phyloP scores from a whole-genome alignment of 1,140 invertebrate genomes.

The Scylla paramamosain region DNA sequence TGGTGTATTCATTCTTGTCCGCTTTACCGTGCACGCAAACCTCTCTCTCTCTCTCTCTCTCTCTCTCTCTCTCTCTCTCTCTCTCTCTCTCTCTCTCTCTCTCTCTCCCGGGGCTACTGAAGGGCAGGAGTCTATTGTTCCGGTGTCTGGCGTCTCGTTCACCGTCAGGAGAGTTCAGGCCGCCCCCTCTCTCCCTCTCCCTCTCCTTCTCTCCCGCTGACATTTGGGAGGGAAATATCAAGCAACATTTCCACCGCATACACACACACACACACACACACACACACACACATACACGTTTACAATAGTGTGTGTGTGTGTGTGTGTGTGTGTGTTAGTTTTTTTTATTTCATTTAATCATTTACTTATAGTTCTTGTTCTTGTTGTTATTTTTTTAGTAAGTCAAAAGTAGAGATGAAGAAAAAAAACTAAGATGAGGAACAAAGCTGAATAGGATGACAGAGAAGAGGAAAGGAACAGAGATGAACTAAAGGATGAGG shows the following conservation, averaged over 20 bases:
- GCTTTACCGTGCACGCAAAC: neutral
- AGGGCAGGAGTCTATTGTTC: slow-evolving; percentile 36
- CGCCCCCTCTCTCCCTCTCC: neutral
- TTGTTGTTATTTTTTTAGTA: too few relatives aligned
- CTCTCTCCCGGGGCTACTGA: slow-evolving; percentile 14
- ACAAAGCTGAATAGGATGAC: neutral
- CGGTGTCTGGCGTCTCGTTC: slow-evolving; percentile 10
- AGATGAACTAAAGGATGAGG: neutral
- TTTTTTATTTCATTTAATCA: too few relatives aligned
- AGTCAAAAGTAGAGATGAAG: neutral
- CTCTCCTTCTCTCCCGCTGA: slow-evolving; percentile 7
- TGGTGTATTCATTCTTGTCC: neutral
- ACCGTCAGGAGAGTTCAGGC: slow-evolving; percentile 41
- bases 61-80: slow-evolving; percentile 41
- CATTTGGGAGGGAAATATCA: slow-evolving; percentile 52
- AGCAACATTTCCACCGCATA: slow-evolving; percentile 53
- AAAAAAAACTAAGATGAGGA: neutral
- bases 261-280: slow-evolving; percentile 6
- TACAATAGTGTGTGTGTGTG: slow-evolving; percentile 21
- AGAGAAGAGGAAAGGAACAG: neutral
- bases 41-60: slow-evolving; percentile 56
- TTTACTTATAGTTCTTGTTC: too few relatives aligned
- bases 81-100: neutral
- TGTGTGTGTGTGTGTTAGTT: neutral
- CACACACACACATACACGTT: neutral